These are phyloP conservation scores for Siphonodentalium dalli DNA, from an alignment of 2,888 invertebrate species.

Conservation along the genomic window DNA sequence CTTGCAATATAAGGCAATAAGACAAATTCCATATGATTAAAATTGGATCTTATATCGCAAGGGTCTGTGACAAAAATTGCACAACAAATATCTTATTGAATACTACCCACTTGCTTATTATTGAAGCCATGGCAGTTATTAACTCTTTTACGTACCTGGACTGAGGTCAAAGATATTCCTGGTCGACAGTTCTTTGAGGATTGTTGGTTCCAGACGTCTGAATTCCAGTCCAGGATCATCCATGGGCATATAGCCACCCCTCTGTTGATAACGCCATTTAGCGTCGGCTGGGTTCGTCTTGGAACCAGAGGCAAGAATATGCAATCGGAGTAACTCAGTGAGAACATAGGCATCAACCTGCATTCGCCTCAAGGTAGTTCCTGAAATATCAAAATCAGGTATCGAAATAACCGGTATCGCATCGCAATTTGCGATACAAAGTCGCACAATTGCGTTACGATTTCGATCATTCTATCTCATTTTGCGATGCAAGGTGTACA, in stretches of 20 bases:
- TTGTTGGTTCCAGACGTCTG: constrained; percentile 74
- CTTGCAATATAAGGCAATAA: background rate
- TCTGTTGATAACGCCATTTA: constrained; percentile 67
- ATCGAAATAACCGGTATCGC: no score
- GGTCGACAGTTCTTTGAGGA: constrained; percentile 75
- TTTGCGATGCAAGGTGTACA: no score
- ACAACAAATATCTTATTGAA: background rate
- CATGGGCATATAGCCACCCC: constrained; percentile 80
- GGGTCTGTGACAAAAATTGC: background rate
- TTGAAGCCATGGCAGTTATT: background rate
- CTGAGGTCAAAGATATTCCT: constrained; percentile 80
- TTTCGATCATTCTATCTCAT: no score
- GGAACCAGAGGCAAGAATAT: constrained; percentile 68
- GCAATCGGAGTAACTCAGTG: constrained; percentile 84
- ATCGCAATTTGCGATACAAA: no score
- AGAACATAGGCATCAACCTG: constrained; percentile 87
- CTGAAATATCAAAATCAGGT: constrained; percentile 65
- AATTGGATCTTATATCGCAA: background rate
- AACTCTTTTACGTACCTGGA: constrained; percentile 64
- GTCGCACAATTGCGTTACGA: no score
- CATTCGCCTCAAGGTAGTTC: constrained; percentile 78
- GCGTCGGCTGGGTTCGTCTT: constrained; percentile 60
- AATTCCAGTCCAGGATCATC: constrained; percentile 90
- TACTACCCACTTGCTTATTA: background rate
- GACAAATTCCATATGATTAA: background rate